Evolutionary conservation across 1,140 invertebrate species (phyloP).

Genomic region (Trypoxylus dichotomus): DNA sequence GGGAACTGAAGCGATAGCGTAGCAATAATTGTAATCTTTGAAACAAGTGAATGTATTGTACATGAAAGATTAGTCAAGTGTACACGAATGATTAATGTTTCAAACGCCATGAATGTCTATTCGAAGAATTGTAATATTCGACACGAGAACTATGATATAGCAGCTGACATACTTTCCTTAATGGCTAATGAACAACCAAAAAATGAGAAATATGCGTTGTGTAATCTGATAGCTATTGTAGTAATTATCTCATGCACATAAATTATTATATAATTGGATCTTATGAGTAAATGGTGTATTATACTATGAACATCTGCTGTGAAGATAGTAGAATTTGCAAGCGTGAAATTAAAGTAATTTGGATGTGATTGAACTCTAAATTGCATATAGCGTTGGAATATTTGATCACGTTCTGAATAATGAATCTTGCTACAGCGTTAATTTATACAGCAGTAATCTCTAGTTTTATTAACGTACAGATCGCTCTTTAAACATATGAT

Average conservation of each 20-base stretch:
- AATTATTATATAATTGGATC: not conserved
- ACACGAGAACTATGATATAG: not conserved
- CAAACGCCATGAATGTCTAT: not conserved
- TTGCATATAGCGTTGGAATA: no score
- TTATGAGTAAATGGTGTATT: not conserved
- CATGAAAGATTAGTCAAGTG: not conserved
- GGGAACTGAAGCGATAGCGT: not conserved
- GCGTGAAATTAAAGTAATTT: no score
- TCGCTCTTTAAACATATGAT: no score
- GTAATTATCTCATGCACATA: not conserved
- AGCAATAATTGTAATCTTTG: not conserved
- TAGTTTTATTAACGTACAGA: no score
- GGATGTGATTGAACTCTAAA: no score
- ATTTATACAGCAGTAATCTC: no score
- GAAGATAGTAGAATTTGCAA: no score
- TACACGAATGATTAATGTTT: not conserved
- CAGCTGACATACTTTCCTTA: not conserved
- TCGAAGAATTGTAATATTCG: not conserved
- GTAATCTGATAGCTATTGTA: not conserved
- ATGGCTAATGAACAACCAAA: not conserved
- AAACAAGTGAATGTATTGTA: conserved; percentile 17
- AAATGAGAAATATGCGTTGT: not conserved
- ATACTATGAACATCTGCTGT: not conserved
- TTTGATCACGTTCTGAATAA: no score
- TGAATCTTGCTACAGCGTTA: no score